Evolutionary conservation across 1,140 invertebrate genomes (phyloP), one percentile per base, ranked within the genome.

Genomic region (Antheraea pernyi): DNA sequence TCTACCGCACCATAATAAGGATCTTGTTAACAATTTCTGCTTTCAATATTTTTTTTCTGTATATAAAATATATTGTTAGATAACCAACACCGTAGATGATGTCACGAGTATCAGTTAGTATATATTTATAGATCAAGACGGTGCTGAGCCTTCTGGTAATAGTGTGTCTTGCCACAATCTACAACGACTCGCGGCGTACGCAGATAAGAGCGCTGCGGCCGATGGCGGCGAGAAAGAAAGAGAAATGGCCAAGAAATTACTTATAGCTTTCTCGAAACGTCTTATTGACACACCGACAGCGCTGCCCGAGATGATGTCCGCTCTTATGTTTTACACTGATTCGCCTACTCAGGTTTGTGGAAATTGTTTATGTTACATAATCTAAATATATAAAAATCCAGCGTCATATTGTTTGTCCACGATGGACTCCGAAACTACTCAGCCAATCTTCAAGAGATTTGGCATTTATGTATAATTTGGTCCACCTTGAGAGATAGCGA

Each of bases 81-180:
- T 30, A 30, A 30, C 22, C 22, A 30, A 30, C 22, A 30, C 1
- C 22, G 22, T 4, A 30, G 22, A 30, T 4, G 22, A 30, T 2
- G 22, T 30, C 22, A 4, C 22, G 22, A 30, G 22, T 30, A 30
- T 30, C 22, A 30, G 22, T 4, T 30, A 7, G n/a, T 16, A 37
- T 67, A 46, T 48, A 19, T 73, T 93, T 93, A 58, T 83, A 98
- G 98, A 98, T 91, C 96, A 98, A 91, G 98, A 99, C 91, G 97
- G 97, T 7, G 98, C 98, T 0, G 98, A 99, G 82, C 98, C 98
- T 0, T 96, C 96, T 65, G 96, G 97, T 16, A 99, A 99, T 91
- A 98, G 97, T n/a, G 95, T 99, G 7, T 93, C 97, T 0, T 96
- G 96, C 19, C 93, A 94, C 69, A 99, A 99, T 93, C 90, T 99